Evolutionary conservation across 1,140 invertebrate species (phyloP).

Genomic region (Plodia interpunctella): DNA sequence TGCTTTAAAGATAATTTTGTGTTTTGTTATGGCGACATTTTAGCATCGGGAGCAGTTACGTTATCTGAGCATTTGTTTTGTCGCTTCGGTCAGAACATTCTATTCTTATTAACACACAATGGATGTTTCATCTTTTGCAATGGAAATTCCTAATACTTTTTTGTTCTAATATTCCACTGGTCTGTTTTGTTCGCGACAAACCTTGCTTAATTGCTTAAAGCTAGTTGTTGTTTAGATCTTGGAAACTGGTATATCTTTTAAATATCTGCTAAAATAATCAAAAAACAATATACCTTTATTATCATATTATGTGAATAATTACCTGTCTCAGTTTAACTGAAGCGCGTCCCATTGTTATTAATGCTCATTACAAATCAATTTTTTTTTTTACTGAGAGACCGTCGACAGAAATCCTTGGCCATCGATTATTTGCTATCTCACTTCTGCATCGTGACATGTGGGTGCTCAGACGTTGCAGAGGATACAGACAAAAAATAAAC

Average conservation of each 20-base stretch:
- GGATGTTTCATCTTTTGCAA: not conserved
- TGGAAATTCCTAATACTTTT: too few relatives aligned
- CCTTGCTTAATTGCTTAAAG: too few relatives aligned
- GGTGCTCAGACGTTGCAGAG: constrained; percentile 36
- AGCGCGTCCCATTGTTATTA: not conserved
- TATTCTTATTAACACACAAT: not conserved
- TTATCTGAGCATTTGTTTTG: not conserved
- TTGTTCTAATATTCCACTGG: too few relatives aligned
- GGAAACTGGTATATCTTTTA: too few relatives aligned
- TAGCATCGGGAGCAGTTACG: not conserved
- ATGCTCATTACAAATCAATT: not conserved
- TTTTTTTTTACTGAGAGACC: constrained; percentile 18
- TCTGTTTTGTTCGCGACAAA: too few relatives aligned
- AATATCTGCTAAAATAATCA: too few relatives aligned
- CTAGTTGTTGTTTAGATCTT: too few relatives aligned
- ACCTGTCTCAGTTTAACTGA: not conserved
- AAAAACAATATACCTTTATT: too few relatives aligned
- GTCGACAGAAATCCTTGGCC: constrained; percentile 52
- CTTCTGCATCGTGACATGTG: constrained; percentile 46
- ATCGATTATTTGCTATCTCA: constrained; percentile 60
- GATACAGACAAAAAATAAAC: constrained; percentile 45
- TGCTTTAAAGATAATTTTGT: constrained; percentile 3
- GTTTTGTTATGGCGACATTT: not conserved
- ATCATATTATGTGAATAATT: too few relatives aligned
- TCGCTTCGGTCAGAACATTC: not conserved